Evolutionary conservation across 2,797 vertebrate genomes (phyloP), one percentile per base, ranked within the genome.

Genomic region (Syndactyla subalaris): DNA sequence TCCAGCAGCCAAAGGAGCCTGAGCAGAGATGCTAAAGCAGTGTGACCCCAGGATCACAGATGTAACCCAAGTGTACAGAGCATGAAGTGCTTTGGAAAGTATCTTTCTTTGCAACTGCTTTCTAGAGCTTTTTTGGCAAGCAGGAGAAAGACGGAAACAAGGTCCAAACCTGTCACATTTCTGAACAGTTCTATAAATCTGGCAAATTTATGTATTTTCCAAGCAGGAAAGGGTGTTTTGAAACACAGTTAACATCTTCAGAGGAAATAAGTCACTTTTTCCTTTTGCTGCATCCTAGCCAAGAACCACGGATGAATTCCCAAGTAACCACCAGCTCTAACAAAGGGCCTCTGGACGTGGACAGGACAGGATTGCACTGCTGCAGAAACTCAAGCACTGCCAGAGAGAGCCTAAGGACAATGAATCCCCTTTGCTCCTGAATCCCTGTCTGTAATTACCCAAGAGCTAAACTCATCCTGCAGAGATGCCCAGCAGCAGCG

Each of bases 251-350:
- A 78, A 66, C 38, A 46, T 30, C 46, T 46, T 76, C 55, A 43
- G 55, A 15, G 34, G 30, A 83, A 61, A 12, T 18, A 79, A 34
- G 43, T 55, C 26, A 51, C n/a, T 61, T 46, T 67, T 62, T 52
- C 30, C 58, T 84, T 65, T 36, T 51, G 24, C 3, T 66, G 43
- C n/a, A 51, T 32, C 17, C 68, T 55, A 63, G 39, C 39, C 55
- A 90, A 73, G 79, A 83, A 32, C 34, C 54, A 63, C 0, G 1
- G 49, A 22, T 0, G 0, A 65, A 65, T 41, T 81, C 54, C 80
- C 4, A 16, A 57, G 63, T 20, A 78, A 62, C 14, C 48, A 55
- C 36, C 36, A 68, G 3, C 0, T 0, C 32, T 54, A 48, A 27
- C 20, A 2, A 74, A 84, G 36, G 26, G 45, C 62, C 67, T 4